A percentile compares a stretch with the other conserved stretches of the same genome.
Conservation (phyloP, 1,140 invertebrate species). For the Drosophila pectinifera region DNA sequence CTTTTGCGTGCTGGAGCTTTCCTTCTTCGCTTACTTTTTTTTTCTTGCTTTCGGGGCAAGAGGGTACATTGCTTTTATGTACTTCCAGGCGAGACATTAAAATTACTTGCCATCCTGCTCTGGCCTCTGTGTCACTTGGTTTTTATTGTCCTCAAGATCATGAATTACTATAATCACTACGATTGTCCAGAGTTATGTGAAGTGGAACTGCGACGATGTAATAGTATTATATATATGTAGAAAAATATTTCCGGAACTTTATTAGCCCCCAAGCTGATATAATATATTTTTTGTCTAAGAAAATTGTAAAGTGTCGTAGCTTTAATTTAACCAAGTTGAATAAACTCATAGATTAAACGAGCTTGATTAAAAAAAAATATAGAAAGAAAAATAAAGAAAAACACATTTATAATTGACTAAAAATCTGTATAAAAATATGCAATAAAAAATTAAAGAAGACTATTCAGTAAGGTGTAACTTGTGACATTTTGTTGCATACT, state of each 20-base stretch:
- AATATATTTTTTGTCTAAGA: not conserved
- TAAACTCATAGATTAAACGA: too few species aligned
- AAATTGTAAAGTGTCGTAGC: too few species aligned
- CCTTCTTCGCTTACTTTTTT: not conserved
- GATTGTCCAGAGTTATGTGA: conserved; percentile 34
- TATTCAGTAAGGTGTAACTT: too few species aligned
- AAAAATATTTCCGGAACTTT: not conserved
- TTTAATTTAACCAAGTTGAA: too few species aligned
- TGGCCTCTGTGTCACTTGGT: conserved; percentile 19
- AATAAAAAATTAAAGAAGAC: not conserved
- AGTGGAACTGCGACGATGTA: conserved; percentile 8
- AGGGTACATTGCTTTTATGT: conserved; percentile 30
- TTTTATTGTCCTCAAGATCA: conserved; percentile 43
- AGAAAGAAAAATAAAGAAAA: too few species aligned
- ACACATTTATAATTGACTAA: too few species aligned
- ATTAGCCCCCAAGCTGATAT: not conserved
- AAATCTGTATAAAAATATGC: not conserved
- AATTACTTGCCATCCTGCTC: conserved; percentile 26
- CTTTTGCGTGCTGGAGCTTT: conserved; percentile 30
- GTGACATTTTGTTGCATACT: not conserved
- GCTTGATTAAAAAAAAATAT: too few species aligned
- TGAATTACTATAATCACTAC: conserved; percentile 49
- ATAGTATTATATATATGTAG: not conserved
- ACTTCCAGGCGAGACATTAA: conserved; percentile 53
- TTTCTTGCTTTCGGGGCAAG: not conserved